Base-by-base conservation (phyloP, 2,113 vertebrate genomes). In the Epinephelus cyanopodus region DNA sequence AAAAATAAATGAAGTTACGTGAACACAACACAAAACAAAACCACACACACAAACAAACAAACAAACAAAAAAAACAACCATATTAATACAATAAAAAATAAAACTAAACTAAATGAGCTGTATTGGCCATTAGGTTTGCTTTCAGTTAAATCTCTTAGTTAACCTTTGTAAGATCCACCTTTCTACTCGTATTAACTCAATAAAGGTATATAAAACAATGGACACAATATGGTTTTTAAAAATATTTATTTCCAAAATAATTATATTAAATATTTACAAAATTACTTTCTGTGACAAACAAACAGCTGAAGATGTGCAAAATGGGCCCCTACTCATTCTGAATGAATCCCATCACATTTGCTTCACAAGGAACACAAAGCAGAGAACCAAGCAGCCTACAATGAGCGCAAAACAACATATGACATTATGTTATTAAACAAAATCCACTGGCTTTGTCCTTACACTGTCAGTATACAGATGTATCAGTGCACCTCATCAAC, bases 211-310 rank as follows among this genome's bases (percentile, higher is more conserved):
- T 9, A 5, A 66, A 5, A 66, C 5, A 72, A 42, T 1, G 5
- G 27, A n/a, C 52, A 64, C 65, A 45, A 39, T 2, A 0, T 0
- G 2, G 18, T 88, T 91, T 69, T 54, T 37, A 19, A 89, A 80
- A 77, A 68, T 69, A 58, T 93, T 92, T 95, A 93, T 88, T 94
- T 89, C 83, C 82, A 94, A 93, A 94, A 94, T 89, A 90, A 69
- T 83, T 78, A 4, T 76, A 88, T 83, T 78, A 81, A 70, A 72
- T 93, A 93, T 93, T 89, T 93, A 92, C 86, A 94, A 77, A 81
- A 81, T 67, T 79, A 74, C 45, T 58, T 47, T 52, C 47, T 79
- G 54, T 77, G 78, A 53, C 63, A 15, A 39, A 19, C 18, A 13
- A 84, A 75, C 13, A 10, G 33, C 68, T 68, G 27, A 63, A 87